Conservation (phyloP, 2,888 invertebrate species). For the Troides oblongomaculatus region DNA sequence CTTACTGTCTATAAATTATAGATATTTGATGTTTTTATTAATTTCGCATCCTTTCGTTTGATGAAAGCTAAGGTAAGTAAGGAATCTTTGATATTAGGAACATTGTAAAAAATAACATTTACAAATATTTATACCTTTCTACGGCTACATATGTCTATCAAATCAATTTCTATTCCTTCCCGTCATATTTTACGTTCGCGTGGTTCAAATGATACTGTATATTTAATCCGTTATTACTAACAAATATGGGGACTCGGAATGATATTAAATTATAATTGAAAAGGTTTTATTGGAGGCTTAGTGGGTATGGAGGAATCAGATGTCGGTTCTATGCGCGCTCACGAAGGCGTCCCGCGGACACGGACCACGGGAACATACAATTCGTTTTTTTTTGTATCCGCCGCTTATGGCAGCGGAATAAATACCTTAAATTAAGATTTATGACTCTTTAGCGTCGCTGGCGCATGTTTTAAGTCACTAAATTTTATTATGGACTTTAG, state of each 20-base stretch:
- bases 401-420: constrained; percentile 33
- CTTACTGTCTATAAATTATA: no score
- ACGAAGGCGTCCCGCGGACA: constrained; percentile 46
- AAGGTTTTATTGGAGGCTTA: constrained; percentile 42
- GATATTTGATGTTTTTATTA: no score
- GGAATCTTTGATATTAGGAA: no score
- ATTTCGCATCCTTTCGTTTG: no score
- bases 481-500: constrained; percentile 33
- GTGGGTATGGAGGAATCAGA: constrained; percentile 34
- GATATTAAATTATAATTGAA: constrained; percentile 45
- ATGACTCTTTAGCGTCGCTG: constrained; percentile 35
- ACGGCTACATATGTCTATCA: background rate
- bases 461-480: constrained; percentile 29
- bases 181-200: constrained; percentile 8
- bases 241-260: constrained; percentile 28
- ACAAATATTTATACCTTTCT: background rate
- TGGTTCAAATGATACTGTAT: constrained; percentile 23
- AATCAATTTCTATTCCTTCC: constrained; percentile 8
- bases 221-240: constrained; percentile 19
- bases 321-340: constrained; percentile 38
- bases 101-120: no score
- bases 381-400: constrained; percentile 22
- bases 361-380: constrained; percentile 30
- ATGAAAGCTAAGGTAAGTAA: no score
- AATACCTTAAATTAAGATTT: constrained; percentile 40